A percentile compares a stretch with the other conserved stretches of the same genome.
These are phyloP conservation scores for Boleophthalmus pectinirostris DNA, from an alignment of 2,113 vertebrate species.

Conservation along the genomic window DNA sequence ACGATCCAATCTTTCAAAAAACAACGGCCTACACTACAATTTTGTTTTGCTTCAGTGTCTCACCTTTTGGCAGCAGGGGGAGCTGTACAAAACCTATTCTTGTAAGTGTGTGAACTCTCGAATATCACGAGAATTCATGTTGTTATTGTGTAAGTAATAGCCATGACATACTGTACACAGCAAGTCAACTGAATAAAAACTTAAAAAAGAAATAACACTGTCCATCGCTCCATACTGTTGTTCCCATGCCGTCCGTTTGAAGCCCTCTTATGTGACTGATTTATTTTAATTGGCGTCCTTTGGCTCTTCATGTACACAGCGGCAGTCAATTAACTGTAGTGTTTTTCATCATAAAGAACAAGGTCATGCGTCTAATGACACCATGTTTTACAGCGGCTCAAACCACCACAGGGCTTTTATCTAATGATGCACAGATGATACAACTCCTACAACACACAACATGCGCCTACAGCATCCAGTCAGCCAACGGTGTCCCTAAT, in stretches of 20 bases:
- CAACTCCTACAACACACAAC: background rate
- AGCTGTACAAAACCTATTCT: background rate
- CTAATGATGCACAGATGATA: background rate
- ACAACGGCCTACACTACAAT: no score
- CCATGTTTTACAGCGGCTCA: background rate
- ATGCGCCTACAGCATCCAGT: background rate
- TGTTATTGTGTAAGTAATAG: no score
- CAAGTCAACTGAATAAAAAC: no score
- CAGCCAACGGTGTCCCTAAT: background rate
- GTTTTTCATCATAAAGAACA: background rate
- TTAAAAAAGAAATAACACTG: no score
- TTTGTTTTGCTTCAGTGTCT: background rate
- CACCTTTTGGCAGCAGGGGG: background rate
- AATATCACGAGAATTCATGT: no score
- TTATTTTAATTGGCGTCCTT: background rate
- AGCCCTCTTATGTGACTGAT: background rate
- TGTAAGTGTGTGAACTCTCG: background rate
- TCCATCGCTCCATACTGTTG: no score
- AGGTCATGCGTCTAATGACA: background rate
- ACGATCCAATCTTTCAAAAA: no score
- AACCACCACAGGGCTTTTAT: background rate
- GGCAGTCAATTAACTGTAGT: background rate
- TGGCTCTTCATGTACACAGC: background rate
- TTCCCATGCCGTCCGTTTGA: background rate
- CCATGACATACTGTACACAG: no score